Evolutionary conservation across 2,797 vertebrate genomes (phyloP).

Genomic region (Lacerta viridis): DNA sequence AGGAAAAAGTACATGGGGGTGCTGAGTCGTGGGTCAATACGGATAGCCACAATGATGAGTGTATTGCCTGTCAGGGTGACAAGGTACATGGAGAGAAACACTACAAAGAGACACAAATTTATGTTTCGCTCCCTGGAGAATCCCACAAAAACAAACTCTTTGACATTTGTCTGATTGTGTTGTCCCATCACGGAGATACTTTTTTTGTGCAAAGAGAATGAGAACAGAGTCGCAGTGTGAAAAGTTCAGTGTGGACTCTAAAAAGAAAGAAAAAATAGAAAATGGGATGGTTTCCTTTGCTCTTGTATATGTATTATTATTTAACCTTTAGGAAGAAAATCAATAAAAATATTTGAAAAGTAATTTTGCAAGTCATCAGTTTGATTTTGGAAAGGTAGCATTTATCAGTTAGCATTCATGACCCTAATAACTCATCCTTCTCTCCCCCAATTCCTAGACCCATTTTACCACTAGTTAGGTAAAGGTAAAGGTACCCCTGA

Average conservation of each 20-base stretch:
- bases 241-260: neutral
- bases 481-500: no score
- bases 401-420: no score
- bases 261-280: no score
- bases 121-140: slow-evolving; percentile 38
- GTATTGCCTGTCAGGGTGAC: slow-evolving; percentile 53
- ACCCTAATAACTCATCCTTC: no score
- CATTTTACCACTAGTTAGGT: no score
- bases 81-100: slow-evolving; percentile 18
- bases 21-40: neutral
- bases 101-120: slow-evolving; percentile 41
- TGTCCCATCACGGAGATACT: neutral
- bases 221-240: neutral
- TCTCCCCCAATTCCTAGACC: no score
- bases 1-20: slow-evolving; percentile 72
- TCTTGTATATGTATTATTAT: no score
- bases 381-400: no score
- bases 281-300: no score
- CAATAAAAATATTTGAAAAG: no score
- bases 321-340: no score
- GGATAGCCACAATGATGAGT: slow-evolving; percentile 46
- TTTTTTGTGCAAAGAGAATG: neutral
- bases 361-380: no score
- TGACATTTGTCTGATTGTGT: neutral
- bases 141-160: slow-evolving; percentile 38